phyloP scores from a whole-genome alignment of 2,797 vertebrate genomes.

The Mus caroli region DNA sequence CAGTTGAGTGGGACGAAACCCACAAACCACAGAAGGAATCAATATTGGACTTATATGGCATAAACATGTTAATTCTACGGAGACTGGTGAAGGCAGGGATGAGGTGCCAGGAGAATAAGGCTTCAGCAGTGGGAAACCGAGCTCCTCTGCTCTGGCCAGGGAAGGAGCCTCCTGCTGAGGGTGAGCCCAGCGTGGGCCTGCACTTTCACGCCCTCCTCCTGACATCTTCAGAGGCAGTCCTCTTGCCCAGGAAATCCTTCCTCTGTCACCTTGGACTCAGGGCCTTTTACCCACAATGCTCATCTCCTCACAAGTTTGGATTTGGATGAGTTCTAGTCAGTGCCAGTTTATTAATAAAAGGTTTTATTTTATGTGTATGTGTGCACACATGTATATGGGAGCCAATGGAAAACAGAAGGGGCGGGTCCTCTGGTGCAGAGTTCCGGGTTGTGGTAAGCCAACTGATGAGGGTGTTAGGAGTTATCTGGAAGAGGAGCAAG shows the following conservation, averaged over 20 bases:
- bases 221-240: not conserved
- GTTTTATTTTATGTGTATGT: not conserved
- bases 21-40: not conserved
- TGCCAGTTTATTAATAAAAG: not conserved
- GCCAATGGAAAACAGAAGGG: too few relatives aligned
- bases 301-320: not conserved
- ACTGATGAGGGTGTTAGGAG: not conserved
- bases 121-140: not conserved
- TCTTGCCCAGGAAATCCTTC: not conserved
- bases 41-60: slow-evolving; percentile 4
- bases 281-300: not conserved
- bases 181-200: not conserved
- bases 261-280: not conserved
- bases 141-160: not conserved
- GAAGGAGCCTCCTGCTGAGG: too few relatives aligned
- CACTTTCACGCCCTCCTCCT: not conserved
- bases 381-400: not conserved
- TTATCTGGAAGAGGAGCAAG: not conserved
- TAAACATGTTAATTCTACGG: not conserved
- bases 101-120: not conserved
- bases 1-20: not conserved
- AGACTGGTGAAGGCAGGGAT: not conserved
- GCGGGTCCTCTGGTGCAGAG: not conserved
- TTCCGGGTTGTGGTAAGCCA: not conserved
- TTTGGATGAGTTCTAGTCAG: not conserved